Evolutionary conservation across 2,797 vertebrate species (phyloP).

Genomic region (Epinephelus awoara): DNA sequence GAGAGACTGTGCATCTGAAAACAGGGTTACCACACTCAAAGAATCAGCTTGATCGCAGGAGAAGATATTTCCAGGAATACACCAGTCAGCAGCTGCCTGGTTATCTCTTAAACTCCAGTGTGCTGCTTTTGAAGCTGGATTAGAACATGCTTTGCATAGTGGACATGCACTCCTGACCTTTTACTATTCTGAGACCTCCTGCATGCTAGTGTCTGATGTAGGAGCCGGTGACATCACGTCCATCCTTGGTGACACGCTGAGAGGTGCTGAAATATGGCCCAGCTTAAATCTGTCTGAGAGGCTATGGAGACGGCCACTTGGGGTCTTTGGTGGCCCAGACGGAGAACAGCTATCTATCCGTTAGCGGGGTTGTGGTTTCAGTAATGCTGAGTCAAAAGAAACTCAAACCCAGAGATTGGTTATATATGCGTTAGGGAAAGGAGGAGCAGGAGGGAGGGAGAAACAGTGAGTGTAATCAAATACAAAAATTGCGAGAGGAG

Average conservation of each 20-base stretch:
- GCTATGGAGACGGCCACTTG: constrained; percentile 36
- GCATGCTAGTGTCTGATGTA: constrained; percentile 65
- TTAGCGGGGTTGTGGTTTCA: constrained; percentile 60
- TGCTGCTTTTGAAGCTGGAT: constrained; percentile 65
- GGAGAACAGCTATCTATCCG: constrained; percentile 25
- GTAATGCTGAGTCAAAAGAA: constrained; percentile 74
- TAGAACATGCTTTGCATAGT: constrained; percentile 71
- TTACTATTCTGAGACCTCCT: constrained; percentile 73
- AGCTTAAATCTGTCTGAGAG: constrained; percentile 51
- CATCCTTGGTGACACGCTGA: constrained; percentile 46
- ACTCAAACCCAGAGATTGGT: constrained; percentile 42
- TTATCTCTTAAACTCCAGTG: constrained; percentile 57
- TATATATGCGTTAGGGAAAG: constrained; percentile 8
- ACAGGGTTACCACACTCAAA: background rate
- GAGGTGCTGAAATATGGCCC: constrained; percentile 60
- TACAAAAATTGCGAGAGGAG: constrained; percentile 48
- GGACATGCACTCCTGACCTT: constrained; percentile 66
- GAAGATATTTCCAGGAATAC: constrained; percentile 46
- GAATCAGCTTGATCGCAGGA: constrained; percentile 22
- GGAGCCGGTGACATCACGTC: constrained; percentile 66
- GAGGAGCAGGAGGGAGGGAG: background rate
- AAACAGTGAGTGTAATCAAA: constrained; percentile 42
- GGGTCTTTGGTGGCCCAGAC: constrained; percentile 30
- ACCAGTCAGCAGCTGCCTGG: constrained; percentile 50
- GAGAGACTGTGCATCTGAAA: constrained; percentile 26